phyloP scores from a whole-genome alignment of 2,888 invertebrate genomes.

The Drosophila limbata region DNA sequence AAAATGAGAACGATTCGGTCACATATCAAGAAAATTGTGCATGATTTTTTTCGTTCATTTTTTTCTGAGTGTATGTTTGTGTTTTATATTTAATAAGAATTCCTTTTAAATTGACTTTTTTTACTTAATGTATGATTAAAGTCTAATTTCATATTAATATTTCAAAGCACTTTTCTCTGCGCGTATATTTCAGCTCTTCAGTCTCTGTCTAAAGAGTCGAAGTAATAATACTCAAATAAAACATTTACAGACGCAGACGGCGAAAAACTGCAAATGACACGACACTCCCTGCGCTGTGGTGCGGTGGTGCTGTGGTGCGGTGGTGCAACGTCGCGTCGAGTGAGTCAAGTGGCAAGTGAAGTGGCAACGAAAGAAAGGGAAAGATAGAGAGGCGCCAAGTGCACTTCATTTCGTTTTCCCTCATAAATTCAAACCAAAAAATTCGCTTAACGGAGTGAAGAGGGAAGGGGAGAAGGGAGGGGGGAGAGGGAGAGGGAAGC shows the following conservation, averaged over 20 bases:
- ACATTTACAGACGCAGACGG: slow-evolving; percentile 76
- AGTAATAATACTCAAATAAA: slow-evolving; percentile 79
- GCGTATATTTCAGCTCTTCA: slow-evolving; percentile 31
- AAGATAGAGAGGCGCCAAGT: slow-evolving; percentile 45
- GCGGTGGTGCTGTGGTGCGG: slow-evolving; percentile 4
- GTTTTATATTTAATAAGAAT: too few species aligned
- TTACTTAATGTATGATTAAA: too few species aligned
- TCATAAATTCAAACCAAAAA: slow-evolving; percentile 77
- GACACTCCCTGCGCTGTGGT: slow-evolving; percentile 56
- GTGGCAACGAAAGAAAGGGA: slow-evolving; percentile 25
- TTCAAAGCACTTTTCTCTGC: not conserved
- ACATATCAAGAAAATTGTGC: too few species aligned
- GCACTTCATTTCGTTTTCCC: slow-evolving; percentile 73
- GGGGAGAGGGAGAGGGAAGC: not conserved
- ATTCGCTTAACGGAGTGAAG: slow-evolving; percentile 50
- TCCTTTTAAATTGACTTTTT: too few species aligned
- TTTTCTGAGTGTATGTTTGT: too few species aligned
- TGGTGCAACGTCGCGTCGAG: slow-evolving; percentile 62
- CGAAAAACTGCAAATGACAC: slow-evolving; percentile 78
- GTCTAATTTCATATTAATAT: too few species aligned
- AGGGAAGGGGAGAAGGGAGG: not conserved
- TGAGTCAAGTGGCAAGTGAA: slow-evolving; percentile 76
- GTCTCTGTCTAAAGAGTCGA: slow-evolving; percentile 64
- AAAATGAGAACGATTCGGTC: too few species aligned
- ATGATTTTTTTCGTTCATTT: too few species aligned